A percentile compares a stretch with the other conserved stretches of the same genome.
Conservation (phyloP, 2,797 vertebrate species). For the Enteromius radiatus region DNA sequence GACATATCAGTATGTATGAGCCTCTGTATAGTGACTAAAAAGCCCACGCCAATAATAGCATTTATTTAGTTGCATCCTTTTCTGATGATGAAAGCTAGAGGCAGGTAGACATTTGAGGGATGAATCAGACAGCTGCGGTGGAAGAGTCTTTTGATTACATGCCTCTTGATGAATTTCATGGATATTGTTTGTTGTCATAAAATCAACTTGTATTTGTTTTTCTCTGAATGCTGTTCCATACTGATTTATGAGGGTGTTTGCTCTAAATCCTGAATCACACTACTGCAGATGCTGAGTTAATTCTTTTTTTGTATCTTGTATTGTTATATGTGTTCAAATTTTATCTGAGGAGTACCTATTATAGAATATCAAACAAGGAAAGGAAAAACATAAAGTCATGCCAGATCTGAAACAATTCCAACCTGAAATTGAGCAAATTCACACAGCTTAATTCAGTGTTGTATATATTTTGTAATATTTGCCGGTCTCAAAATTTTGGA, state of each 20-base stretch:
- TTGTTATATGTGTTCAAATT: neutral
- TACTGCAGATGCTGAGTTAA: neutral
- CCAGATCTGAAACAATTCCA: neutral
- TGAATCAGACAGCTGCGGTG: conserved; percentile 41
- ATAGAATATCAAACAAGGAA: conserved; percentile 3
- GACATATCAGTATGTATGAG: neutral
- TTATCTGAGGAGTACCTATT: neutral
- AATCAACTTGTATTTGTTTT: conserved; percentile 69
- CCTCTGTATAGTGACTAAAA: conserved; percentile 17
- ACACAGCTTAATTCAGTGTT: neutral
- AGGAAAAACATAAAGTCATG: neutral
- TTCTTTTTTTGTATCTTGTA: neutral
- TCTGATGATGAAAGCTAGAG: conserved; percentile 33
- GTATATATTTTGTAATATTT: neutral
- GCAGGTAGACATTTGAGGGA: conserved; percentile 23
- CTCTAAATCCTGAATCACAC: neutral
- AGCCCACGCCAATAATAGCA: conserved; percentile 28
- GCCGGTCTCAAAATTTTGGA: neutral
- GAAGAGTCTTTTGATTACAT: conserved; percentile 73
- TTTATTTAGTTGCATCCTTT: conserved; percentile 31
- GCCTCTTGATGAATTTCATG: conserved; percentile 70
- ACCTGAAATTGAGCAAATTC: neutral
- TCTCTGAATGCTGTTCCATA: conserved; percentile 75
- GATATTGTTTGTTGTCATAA: conserved; percentile 71
- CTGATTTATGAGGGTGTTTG: conserved; percentile 61